These are phyloP conservation scores for Diarsia rubi DNA, from an alignment of 2,888 invertebrate genomes.

Conservation along the genomic window DNA sequence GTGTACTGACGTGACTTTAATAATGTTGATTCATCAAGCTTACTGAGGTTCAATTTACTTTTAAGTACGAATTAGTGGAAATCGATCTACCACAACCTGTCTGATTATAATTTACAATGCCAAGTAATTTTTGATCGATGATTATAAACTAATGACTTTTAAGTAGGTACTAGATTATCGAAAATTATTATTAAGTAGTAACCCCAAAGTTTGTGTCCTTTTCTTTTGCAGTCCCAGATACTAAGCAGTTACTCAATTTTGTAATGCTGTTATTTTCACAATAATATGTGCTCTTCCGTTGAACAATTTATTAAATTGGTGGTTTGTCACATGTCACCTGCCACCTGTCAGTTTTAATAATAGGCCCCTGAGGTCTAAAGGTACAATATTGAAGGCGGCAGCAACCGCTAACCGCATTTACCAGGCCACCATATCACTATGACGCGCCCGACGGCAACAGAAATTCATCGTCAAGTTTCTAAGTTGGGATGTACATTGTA, in stretches of 20 bases:
- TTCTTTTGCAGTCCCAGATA: no score
- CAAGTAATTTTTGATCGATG: background rate
- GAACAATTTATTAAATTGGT: background rate
- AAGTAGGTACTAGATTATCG: no score
- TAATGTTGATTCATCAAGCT: conserved; percentile 5
- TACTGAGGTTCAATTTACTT: background rate
- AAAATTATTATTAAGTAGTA: no score
- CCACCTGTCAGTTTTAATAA: background rate
- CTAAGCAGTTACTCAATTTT: background rate
- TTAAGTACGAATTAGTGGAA: background rate
- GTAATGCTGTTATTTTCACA: background rate
- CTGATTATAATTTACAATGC: background rate
- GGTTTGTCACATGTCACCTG: background rate
- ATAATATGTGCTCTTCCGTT: background rate
- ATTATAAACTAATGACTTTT: no score
- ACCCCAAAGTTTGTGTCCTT: no score
- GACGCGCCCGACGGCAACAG: background rate
- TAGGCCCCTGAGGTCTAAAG: background rate
- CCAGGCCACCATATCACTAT: background rate
- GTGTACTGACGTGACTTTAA: background rate
- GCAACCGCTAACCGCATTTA: background rate
- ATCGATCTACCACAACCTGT: background rate
- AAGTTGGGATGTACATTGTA: no score
- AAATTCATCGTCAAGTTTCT: background rate
- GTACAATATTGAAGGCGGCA: background rate